Base-by-base conservation (phyloP, 2,113 vertebrate species). In the Glaucidium brasilianum region DNA sequence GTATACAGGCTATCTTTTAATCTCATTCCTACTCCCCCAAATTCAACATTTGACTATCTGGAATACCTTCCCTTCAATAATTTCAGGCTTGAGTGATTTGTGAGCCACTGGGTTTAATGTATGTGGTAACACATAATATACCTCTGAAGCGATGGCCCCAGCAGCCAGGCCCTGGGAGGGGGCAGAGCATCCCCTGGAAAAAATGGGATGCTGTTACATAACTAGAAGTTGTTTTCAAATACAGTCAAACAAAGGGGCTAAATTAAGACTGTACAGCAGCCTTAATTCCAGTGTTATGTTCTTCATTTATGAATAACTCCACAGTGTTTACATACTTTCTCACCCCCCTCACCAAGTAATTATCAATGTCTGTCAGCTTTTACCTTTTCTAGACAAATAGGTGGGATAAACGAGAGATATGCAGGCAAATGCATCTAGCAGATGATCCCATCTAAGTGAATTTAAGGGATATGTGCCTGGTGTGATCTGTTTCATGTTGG, bases 271-370 rank as follows among this genome's bases (percentile, higher is more conserved):
- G 18, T 56, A 43, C 23, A 59, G 30, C 22, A 37, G 23, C 37
- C 26, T 84, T 84, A n/a, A 68, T 49, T 30, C 14, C 53, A 78
- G 47, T 21, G 11, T 53, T 11, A 9, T 10, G 11, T 21, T 22
- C 15, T 69, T 86, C 32, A 16, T 9, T 67, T 55, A 43, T 12
- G 6, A 87, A 29, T n/a, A 88, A 39, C 56, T 80, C 52, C 3
- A 4, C 5, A 6, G 62, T 22, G 12, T 55, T 56, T 59, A 39
- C 1, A 1, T 5, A 25, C 6, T 63, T 73, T 37, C 3, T 4
- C 2, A 19, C 45, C 20, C 45, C 4, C 2, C 7, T 6, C 15
- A 13, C 14, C 0, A 4, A 29, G 20, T 23, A 58, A 50, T 16
- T 47, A 18, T 16, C 20, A 16, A 16, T 15, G 66, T 76, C 63